These are phyloP conservation scores for Antechinus stuartii DNA, from an alignment of 2,113 vertebrate species.

Conservation along the genomic window DNA sequence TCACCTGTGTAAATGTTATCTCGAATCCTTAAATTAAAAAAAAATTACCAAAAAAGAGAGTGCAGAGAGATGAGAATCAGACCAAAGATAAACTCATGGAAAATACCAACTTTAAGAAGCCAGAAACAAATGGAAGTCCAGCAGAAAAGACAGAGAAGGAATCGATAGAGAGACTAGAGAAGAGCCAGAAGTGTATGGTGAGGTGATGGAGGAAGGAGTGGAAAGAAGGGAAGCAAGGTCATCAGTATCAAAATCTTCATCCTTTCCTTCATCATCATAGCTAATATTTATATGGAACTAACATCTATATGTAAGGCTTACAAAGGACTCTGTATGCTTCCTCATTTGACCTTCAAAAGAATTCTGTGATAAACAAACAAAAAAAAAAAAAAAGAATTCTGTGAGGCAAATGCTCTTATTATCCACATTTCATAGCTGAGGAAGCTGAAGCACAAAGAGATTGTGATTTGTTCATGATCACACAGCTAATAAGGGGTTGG, in stretches of 20 bases:
- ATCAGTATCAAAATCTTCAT: neutral
- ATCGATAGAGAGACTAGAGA: neutral
- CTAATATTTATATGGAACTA: no score
- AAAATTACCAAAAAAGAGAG: no score
- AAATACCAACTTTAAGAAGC: neutral
- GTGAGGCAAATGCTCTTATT: neutral
- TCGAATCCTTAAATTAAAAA: no score
- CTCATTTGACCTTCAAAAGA: neutral
- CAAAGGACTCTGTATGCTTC: neutral
- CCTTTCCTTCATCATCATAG: neutral
- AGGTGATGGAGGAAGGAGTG: neutral
- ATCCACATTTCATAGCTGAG: neutral
- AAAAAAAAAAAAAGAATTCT: neutral
- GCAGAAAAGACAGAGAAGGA: neutral
- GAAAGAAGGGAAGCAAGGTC: neutral
- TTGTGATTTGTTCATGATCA: neutral
- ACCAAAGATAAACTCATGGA: neutral
- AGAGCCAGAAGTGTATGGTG: neutral
- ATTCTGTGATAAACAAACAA: no score
- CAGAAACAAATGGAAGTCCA: neutral
- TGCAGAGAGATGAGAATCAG: neutral
- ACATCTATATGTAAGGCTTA: no score
- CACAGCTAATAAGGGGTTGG: neutral
- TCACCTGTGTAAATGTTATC: no score
- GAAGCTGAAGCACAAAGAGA: neutral